These are phyloP conservation scores for Sebastes umbrosus DNA, from an alignment of 2,797 vertebrate species.

Conservation along the genomic window DNA sequence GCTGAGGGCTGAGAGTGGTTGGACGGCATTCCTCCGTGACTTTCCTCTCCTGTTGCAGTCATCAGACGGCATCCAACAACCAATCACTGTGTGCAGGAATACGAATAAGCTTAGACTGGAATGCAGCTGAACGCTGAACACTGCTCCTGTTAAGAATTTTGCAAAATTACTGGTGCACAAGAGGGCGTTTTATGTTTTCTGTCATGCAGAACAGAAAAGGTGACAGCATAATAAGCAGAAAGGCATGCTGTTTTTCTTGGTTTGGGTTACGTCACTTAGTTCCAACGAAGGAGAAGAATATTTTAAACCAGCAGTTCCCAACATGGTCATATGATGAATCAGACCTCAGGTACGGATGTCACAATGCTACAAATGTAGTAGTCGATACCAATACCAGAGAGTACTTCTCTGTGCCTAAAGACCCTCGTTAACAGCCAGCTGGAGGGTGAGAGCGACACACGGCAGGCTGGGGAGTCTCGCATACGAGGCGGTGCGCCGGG, in stretches of 20 bases:
- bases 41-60: constrained; percentile 59
- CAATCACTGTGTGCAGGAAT: constrained; percentile 45
- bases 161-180: background rate
- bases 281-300: background rate
- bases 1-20: constrained; percentile 47
- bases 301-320: background rate
- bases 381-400: too few relatives aligned
- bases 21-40: constrained; percentile 61
- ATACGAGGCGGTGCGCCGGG: accelerated
- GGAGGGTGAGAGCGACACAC: too few relatives aligned
- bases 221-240: background rate
- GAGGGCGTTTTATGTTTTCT: background rate
- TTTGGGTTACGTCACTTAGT: background rate
- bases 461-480: too few relatives aligned
- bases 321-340: background rate
- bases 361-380: too few relatives aligned
- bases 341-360: too few relatives aligned
- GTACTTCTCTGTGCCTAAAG: too few relatives aligned
- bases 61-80: constrained; percentile 26
- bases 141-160: constrained; percentile 43
- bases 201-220: background rate
- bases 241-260: background rate
- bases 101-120: constrained; percentile 51
- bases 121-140: constrained; percentile 25
- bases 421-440: too few relatives aligned